These are phyloP conservation scores for Drosophila varians DNA, from an alignment of 1,140 invertebrate genomes.

Conservation along the genomic window DNA sequence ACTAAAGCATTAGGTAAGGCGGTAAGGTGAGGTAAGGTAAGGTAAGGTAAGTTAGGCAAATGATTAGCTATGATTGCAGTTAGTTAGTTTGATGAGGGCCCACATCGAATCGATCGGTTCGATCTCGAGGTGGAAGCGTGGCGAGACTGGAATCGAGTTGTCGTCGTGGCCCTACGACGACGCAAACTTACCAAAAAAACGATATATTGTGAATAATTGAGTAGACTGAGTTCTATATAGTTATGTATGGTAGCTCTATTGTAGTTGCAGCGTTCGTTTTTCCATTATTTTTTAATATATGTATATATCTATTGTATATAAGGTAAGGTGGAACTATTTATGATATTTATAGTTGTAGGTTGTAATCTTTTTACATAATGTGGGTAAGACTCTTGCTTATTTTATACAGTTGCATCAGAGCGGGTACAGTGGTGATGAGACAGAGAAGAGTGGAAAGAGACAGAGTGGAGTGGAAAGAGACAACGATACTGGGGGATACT, in stretches of 20 bases:
- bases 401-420: constrained; percentile 71
- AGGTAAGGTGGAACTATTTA: constrained; percentile 3
- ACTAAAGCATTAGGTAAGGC: constrained; percentile 31
- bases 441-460: constrained; percentile 35
- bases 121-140: constrained; percentile 19
- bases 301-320: constrained; percentile 6
- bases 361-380: constrained; percentile 46
- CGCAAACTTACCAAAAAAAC: constrained; percentile 69
- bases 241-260: constrained; percentile 41
- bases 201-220: constrained; percentile 53
- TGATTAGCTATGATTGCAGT: constrained; percentile 39
- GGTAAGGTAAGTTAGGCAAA: constrained; percentile 13
- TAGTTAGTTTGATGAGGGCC: constrained; percentile 26
- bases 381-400: constrained; percentile 36
- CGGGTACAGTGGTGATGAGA: constrained; percentile 42
- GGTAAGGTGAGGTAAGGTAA: constrained; percentile 17
- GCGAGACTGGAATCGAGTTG: constrained; percentile 29
- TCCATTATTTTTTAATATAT: constrained; percentile 33
- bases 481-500: constrained; percentile 56
- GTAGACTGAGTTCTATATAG: constrained; percentile 30
- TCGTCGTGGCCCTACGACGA: constrained; percentile 31
- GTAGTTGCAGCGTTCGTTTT: constrained; percentile 44
- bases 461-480: constrained; percentile 48
- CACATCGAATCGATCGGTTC: constrained; percentile 1
- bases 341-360: constrained; percentile 28